Evolutionary conservation across 1,140 invertebrate genomes (phyloP), one percentile per base, ranked within the genome.

Genomic region (Thaumetopoea pityocampa): DNA sequence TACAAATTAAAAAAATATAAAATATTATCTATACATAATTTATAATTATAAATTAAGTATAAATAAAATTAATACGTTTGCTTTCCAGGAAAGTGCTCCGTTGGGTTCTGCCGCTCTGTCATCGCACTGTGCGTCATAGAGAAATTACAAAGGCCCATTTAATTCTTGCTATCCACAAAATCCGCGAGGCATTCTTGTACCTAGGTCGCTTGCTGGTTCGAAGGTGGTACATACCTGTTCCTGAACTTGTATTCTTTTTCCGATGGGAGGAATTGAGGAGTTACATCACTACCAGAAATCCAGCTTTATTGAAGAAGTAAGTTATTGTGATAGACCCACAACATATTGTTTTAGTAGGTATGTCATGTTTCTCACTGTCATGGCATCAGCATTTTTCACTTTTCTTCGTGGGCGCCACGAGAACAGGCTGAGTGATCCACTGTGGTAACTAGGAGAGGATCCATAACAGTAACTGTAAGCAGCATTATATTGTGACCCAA

Each of bases 201-300:
- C 65, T 95, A 2, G 91, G 86, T 0, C 50, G 83, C 7, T 48
- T 89, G 10, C 85, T 95, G 76, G 85, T 88, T 0, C 48, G 62
- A 1, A 86, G 91, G 47, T 91, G 90, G 44, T 78, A 87, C 6
- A 49, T 96, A 7, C 93, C 93, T 0, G 85, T 90, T 26, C 53
- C 66, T 8, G 87, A 92, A 12, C 72, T 95, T 0, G 69, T 95
- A 12, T 94, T 89, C 65, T 93, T 89, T 70, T 81, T 96, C 28
- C 90, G 91, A 1, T 78, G 89, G 15, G 48, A 85, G 19, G 94
- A 96, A 76, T 85, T 95, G 6, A 73, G 74, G 7, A 51, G 79
- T 17, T 76, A 94, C 0, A 68, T 94, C 1, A 28, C 74, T 3
- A 86, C 76, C 1, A 67, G 87, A 20, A 87, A 88, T 57, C 86